phyloP scores from a whole-genome alignment of 2,888 invertebrate genomes.

The Xanthorhoe spadicearia region DNA sequence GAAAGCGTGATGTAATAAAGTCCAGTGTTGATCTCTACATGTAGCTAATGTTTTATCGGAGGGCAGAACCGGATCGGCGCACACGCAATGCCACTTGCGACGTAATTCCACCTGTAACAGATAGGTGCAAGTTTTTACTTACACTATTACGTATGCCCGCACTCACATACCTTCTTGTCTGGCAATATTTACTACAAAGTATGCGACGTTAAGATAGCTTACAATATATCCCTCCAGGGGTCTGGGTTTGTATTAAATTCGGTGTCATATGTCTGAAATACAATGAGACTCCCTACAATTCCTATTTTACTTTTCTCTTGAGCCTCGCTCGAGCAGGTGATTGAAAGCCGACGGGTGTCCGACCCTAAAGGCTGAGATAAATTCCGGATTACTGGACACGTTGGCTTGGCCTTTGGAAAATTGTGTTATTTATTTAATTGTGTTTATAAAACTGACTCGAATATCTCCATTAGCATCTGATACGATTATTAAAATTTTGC shows the following conservation, averaged over 20 bases:
- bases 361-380: slow-evolving; percentile 64
- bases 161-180: slow-evolving; percentile 22
- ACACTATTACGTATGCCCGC: slow-evolving; percentile 41
- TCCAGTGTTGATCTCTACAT: slow-evolving; percentile 44
- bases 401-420: slow-evolving; percentile 71
- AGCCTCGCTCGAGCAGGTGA: slow-evolving; percentile 56
- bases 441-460: background rate
- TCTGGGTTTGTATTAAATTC: slow-evolving; percentile 46
- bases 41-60: slow-evolving; percentile 57
- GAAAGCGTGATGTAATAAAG: slow-evolving; percentile 59
- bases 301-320: slow-evolving; percentile 53
- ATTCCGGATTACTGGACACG: slow-evolving; percentile 66
- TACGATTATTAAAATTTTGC: background rate
- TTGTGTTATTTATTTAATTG: slow-evolving; percentile 47
- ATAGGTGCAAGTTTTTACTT: slow-evolving; percentile 70
- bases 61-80: slow-evolving; percentile 65
- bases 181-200: slow-evolving; percentile 15
- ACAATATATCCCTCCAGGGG: slow-evolving; percentile 35
- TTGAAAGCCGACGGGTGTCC: slow-evolving; percentile 69
- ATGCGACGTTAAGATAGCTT: slow-evolving; percentile 26
- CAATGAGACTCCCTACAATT: slow-evolving; percentile 54
- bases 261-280: slow-evolving; percentile 51
- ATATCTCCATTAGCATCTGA: background rate
- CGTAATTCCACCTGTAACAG: slow-evolving; percentile 70
- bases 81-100: slow-evolving; percentile 57